These are phyloP conservation scores for Tenthredo distinguenda DNA, from an alignment of 2,888 invertebrate genomes.

Conservation along the genomic window DNA sequence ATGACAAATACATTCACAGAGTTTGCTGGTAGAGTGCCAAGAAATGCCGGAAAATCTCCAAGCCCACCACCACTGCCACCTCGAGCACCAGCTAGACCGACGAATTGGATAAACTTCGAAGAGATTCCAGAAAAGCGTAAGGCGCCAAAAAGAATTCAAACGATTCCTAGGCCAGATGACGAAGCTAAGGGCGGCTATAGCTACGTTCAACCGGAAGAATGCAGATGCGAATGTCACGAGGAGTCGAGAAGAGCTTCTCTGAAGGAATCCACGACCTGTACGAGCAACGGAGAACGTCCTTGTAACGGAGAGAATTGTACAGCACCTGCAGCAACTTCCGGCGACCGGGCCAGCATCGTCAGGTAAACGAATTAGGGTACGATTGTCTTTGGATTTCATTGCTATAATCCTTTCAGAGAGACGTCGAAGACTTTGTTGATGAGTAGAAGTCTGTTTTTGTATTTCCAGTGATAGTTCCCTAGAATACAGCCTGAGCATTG, in stretches of 20 bases:
- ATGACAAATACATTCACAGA: conserved; percentile 81
- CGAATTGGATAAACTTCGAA: conserved; percentile 92
- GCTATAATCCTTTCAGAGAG: conserved; percentile 56
- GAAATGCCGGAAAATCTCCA: conserved; percentile 75
- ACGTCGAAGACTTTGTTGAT: conserved; percentile 72
- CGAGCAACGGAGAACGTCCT: conserved; percentile 60
- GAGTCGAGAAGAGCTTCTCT: conserved; percentile 73
- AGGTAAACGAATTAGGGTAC: conserved; percentile 74
- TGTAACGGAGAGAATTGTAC: conserved; percentile 58
- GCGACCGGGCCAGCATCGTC: conserved; percentile 73
- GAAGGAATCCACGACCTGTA: conserved; percentile 63
- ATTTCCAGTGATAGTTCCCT: conserved; percentile 80
- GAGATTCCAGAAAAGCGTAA: conserved; percentile 91
- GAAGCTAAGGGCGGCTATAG: conserved; percentile 81
- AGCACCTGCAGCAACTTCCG: conserved; percentile 51
- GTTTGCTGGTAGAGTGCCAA: conserved; percentile 84
- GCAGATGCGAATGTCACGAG: conserved; percentile 93
- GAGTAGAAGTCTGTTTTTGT: conserved; percentile 74
- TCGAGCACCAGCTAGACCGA: conserved; percentile 71
- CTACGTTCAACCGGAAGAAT: conserved; percentile 93
- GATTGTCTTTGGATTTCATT: conserved; percentile 57
- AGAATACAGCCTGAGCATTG: conserved; percentile 81
- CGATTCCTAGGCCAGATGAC: conserved; percentile 83
- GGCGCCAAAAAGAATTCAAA: conserved; percentile 90
- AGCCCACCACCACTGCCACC: conserved; percentile 76